Percentiles rank a stretch among this genome's conserved stretches.
Conservation (phyloP, 2,888 invertebrate genomes). For the Stomorhina lunata region DNA sequence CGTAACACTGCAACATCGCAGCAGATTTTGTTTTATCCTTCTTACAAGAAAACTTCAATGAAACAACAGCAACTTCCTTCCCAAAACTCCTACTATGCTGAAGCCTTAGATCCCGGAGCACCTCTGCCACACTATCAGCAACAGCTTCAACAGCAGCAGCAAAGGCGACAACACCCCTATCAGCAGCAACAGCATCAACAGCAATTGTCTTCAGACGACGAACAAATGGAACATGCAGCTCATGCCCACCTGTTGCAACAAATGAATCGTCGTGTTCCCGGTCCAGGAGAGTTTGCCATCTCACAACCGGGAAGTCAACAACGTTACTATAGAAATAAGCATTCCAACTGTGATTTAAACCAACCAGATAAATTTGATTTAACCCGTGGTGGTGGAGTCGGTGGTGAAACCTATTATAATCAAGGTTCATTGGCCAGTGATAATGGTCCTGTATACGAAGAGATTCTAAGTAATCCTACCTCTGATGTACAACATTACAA, state of each 20-base stretch:
- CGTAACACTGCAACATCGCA: slow-evolving; percentile 76
- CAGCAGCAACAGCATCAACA: slow-evolving; percentile 69
- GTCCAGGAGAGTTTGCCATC: slow-evolving; percentile 60
- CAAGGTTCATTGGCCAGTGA: slow-evolving; percentile 71
- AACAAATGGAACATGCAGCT: slow-evolving; percentile 73
- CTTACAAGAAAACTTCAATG: slow-evolving; percentile 75
- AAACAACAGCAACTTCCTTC: slow-evolving; percentile 69
- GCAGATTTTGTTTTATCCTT: slow-evolving; percentile 76
- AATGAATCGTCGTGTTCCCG: slow-evolving; percentile 72
- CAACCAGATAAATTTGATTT: slow-evolving; percentile 65
- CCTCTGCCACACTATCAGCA: slow-evolving; percentile 72
- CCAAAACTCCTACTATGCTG: slow-evolving; percentile 75
- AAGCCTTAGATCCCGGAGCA: slow-evolving; percentile 74
- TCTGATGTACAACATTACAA: slow-evolving; percentile 77
- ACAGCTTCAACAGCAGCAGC: slow-evolving; percentile 66
- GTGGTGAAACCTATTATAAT: slow-evolving; percentile 76
- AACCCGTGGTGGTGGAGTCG: slow-evolving; percentile 63
- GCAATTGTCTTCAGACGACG: slow-evolving; percentile 77
- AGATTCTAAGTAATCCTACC: slow-evolving; percentile 77
- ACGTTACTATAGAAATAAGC: slow-evolving; percentile 77
- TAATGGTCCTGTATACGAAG: slow-evolving; percentile 79
- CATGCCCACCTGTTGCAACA: slow-evolving; percentile 75
- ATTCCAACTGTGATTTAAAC: slow-evolving; percentile 78
- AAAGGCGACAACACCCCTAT: slow-evolving; percentile 68
- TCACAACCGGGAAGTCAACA: slow-evolving; percentile 67